Percentiles rank a stretch among this genome's conserved stretches.
Evolutionary conservation across 92 coral and sea anemone species (phyloP).

Genomic region (Actinernus sp.): DNA sequence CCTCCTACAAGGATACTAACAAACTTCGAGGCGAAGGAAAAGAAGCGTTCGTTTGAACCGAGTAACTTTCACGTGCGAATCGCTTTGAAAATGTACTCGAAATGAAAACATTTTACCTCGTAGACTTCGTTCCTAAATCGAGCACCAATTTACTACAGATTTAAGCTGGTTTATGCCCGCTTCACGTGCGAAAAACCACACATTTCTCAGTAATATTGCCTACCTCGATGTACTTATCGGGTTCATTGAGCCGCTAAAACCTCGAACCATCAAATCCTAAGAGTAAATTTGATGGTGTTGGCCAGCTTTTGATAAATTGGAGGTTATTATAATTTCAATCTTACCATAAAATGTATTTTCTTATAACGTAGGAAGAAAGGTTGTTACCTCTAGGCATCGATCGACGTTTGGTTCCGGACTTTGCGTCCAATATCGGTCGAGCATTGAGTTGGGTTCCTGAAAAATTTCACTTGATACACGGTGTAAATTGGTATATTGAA

Average conservation of each 20-base stretch:
- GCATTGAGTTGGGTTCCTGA: too few relatives aligned
- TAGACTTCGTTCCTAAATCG: not conserved
- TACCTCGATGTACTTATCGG: too few relatives aligned
- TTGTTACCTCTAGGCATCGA: not conserved
- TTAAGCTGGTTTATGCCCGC: not conserved
- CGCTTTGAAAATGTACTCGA: not conserved
- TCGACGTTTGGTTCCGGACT: too few relatives aligned
- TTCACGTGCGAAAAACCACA: not conserved
- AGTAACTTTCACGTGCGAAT: not conserved
- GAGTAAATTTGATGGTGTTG: not conserved
- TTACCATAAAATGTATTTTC: not conserved
- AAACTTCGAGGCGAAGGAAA: constrained; percentile 88
- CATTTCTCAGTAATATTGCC: too few relatives aligned
- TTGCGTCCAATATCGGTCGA: too few relatives aligned
- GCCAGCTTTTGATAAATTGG: not conserved
- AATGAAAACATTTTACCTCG: not conserved
- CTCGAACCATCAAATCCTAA: not conserved
- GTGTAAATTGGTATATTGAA: too few relatives aligned
- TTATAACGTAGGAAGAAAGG: too few relatives aligned
- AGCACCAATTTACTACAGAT: too few relatives aligned
- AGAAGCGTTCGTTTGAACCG: constrained; percentile 87
- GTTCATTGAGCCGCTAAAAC: not conserved
- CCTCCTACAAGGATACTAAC: constrained; percentile 71
- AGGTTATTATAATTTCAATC: not conserved
- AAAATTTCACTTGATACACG: too few relatives aligned